Base-by-base conservation (phyloP, 2,888 invertebrate genomes). In the Stenichneumon culpator region DNA sequence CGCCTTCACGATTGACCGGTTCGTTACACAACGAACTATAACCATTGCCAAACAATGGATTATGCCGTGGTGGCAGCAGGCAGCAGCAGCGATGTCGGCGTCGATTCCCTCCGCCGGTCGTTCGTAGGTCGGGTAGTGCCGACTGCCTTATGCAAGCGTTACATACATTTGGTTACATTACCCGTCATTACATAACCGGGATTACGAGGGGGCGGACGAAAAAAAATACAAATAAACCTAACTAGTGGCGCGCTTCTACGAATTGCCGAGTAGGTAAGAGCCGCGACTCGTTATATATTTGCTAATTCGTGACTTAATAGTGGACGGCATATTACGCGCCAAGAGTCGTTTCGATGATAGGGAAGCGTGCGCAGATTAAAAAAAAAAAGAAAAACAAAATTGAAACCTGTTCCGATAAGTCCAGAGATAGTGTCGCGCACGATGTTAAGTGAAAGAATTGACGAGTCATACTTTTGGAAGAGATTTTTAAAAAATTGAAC, bases 121-220 rank as follows among this genome's bases (percentile, higher is more conserved):
- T 70, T 75, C 81, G 87, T 88, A 88, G 88, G 81, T 81, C 78
- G 77, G 74, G 90, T 89, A 89, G 90, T 90, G 89, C 87, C 73
- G 78, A 67, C 86, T 89, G 88, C 88, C 92, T 93, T 93, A 93
- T 92, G 93, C 92, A 93, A 93, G 92, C 91, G 90, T 93, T 93
- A 93, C 93, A 93, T 93, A 93, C 93, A 93, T 93, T 93, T 93
- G 92, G 92, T 93, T 93, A 93, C 92, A 93, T 93, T 93, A 92
- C 69, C 89, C 87, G 86, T 86, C 79, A 91, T 93, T 93, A 93
- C 89, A 89, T 93, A 93, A 93, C 87, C 78, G 86, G 88, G 90
- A 93, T 92, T 92, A 92, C 90, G 91, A 90, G 90, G 89, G 89
- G 86, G 88, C 88, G 86, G 86, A 85, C 85, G 89, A 87, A 77